Evolutionary conservation across 2,797 vertebrate species (phyloP), one percentile per base, ranked within the genome.

Genomic region (Myripristis jacobus): DNA sequence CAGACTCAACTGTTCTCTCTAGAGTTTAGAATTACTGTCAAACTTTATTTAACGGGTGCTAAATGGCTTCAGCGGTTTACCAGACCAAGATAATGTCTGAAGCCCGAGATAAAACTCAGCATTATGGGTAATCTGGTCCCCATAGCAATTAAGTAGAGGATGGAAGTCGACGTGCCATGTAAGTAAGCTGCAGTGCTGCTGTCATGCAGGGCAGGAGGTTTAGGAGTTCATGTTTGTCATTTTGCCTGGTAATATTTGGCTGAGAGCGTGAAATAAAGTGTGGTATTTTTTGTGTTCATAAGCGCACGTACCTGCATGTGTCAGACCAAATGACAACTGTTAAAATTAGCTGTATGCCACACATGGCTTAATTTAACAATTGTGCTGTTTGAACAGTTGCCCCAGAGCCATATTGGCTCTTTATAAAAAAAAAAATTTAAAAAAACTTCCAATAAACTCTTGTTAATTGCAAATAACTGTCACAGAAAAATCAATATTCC

Each of bases 41-140:
- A 70, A 55, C 7, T 27, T 64, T 65, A 73, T 81, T 71, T 61
- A 63, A 66, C 53, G 48, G 38, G 61, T 54, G 24, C 53, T 68
- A 9, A 75, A 75, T 8, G 43, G 64, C 27, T 56, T 62, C 29
- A 78, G 64, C 6, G 1, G 48, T 74, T 77, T 78, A 72, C 19
- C 44, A 53, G 55, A 68, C 41, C 50, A 34, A 71, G 79, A 72
- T 66, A 43, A 31, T 53, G 50, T 62, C n/a, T 36, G 73, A 81
- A 77, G 50, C 48, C 59, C 21, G 25, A 48, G 60, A 81, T 82
- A 71, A 77, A 79, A 68, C 50, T 68, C 52, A 44, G 80, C 38
- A 70, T 81, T 78, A 76, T 51, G 81, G 56, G 54, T 87, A 83
- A 88, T 87, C 84, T 78, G 73, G 53, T 71, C 58, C 63, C 64